phyloP scores from a whole-genome alignment of 2,888 invertebrate genomes.

The Brenthis hecate region DNA sequence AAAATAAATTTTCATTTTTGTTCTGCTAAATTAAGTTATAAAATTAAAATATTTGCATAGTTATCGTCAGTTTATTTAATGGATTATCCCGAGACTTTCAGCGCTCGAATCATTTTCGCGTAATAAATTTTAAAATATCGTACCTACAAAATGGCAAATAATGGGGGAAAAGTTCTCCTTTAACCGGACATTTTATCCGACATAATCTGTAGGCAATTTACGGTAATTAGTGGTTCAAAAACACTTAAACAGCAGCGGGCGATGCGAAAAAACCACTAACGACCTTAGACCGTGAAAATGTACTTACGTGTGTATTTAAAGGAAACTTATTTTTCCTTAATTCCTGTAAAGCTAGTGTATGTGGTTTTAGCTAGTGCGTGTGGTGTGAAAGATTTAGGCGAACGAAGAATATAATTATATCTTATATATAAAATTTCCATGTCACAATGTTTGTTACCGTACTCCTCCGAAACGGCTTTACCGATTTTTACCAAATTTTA shows the following conservation, averaged over 20 bases:
- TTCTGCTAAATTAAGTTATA: conserved; percentile 9
- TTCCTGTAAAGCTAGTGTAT: neutral
- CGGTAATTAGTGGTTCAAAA: conserved; percentile 67
- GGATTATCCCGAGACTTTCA: conserved; percentile 8
- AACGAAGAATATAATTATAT: too few relatives aligned
- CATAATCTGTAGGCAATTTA: conserved; percentile 54
- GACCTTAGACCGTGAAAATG: conserved; percentile 19
- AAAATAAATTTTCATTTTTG: conserved; percentile 1
- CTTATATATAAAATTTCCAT: too few relatives aligned
- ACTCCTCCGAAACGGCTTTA: too few relatives aligned
- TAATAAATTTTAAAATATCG: conserved; percentile 40
- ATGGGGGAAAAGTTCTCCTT: conserved; percentile 34
- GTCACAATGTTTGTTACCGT: too few relatives aligned
- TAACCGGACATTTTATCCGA: conserved; percentile 31
- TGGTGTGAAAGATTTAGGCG: too few relatives aligned
- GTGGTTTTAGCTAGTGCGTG: too few relatives aligned
- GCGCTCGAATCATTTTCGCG: conserved; percentile 26
- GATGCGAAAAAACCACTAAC: conserved; percentile 47
- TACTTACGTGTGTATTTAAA: conserved; percentile 5
- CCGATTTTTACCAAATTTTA: too few relatives aligned
- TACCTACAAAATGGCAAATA: conserved; percentile 37
- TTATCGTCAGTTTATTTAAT: conserved; percentile 17
- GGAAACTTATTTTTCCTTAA: neutral
- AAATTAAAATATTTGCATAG: conserved; percentile 19
- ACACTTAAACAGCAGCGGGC: conserved; percentile 62